phyloP scores from a whole-genome alignment of 1,140 invertebrate genomes.

The Vanessa atalanta region DNA sequence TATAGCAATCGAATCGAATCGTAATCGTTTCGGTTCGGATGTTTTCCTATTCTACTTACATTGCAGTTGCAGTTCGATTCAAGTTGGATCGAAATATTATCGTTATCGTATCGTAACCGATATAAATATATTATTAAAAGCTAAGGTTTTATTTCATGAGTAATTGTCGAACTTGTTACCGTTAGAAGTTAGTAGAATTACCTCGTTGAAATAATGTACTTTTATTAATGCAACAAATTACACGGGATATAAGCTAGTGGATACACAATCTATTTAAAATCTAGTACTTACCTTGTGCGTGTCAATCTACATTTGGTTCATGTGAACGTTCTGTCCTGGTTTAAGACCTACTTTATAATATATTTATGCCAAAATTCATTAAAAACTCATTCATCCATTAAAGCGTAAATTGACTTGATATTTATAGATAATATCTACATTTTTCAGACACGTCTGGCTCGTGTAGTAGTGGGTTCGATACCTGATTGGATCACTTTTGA shows the following conservation, averaged over 20 bases:
- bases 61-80: too few relatives aligned
- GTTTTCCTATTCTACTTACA: too few relatives aligned
- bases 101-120: too few relatives aligned
- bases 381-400: slow-evolving; percentile 29
- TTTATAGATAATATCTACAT: slow-evolving; percentile 15
- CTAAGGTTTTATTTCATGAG: too few relatives aligned
- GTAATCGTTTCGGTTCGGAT: too few relatives aligned
- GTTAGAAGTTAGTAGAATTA: too few relatives aligned
- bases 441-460: not conserved
- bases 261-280: slow-evolving; percentile 7
- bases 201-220: too few relatives aligned
- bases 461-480: not conserved
- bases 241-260: not conserved
- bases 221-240: not conserved
- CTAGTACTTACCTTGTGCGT: slow-evolving; percentile 26
- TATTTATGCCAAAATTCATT: slow-evolving; percentile 33
- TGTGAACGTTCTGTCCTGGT: slow-evolving; percentile 19
- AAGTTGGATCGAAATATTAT: too few relatives aligned
- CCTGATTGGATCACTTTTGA: not conserved
- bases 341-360: slow-evolving; percentile 21
- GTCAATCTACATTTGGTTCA: slow-evolving; percentile 33
- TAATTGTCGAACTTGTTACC: too few relatives aligned
- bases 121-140: too few relatives aligned
- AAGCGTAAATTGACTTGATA: slow-evolving; percentile 23
- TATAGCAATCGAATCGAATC: too few relatives aligned